Base-by-base conservation (phyloP, 2,797 vertebrate species). In the Melanotaenia parkinsoni region DNA sequence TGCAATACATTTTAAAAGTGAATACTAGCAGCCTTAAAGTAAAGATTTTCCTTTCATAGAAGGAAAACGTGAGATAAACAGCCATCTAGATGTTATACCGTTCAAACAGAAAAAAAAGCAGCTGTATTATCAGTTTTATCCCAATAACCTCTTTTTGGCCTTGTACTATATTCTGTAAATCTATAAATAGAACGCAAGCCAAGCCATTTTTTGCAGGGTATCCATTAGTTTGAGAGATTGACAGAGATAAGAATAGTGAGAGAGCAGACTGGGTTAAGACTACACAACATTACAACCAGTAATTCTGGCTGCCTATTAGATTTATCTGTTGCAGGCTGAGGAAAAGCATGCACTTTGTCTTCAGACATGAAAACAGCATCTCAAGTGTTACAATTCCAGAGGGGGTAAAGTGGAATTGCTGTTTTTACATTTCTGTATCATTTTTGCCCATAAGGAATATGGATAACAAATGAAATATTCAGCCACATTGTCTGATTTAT, bases 401-500 rank as follows among this genome's bases (percentile, higher is more conserved):
- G 94, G 94, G 95, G 90, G 63, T 66, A 89, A 87, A 90, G 93
- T 58, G 84, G 93, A 95, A 95, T 94, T 95, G 95, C 94, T 93
- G 93, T 93, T 94, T 96, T 95, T 95, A 94, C 91, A 92, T 95
- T 95, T 96, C 92, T 95, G 92, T 93, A 93, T 94, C 90, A 92
- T 94, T 93, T 92, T 93, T 95, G 94, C 95, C 96, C 94, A 95
- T 94, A 95, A 97, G 96, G 95, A 96, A 95, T 96, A 94, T 94
- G 91, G 95, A 94, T 95, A 96, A 96, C 94, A 96, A 96, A 96
- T 96, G 95, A 95, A 97, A 96, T 95, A 97, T 92, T 95, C 94
- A 93, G 94, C 89, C 94, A 93, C 92, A 91, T 95, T 94, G 95
- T 96, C 94, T 96, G 95, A 97, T 97, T 95, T 96, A 95, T 96